These are phyloP conservation scores for Parnassius apollo DNA, from an alignment of 2,888 invertebrate genomes.

Conservation along the genomic window DNA sequence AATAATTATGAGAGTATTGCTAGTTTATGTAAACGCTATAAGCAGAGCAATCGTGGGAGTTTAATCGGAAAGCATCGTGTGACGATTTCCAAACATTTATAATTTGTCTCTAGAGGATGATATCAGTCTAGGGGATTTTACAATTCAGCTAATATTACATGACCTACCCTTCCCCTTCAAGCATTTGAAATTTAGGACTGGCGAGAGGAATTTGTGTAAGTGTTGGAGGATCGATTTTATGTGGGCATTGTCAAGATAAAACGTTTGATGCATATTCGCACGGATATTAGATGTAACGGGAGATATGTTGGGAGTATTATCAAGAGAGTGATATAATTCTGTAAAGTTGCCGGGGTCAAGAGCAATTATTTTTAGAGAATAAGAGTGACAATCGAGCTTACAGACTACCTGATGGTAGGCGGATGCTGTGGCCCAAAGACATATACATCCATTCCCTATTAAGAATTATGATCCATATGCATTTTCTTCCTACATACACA, in stretches of 20 bases:
- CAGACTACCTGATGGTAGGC: too few species aligned
- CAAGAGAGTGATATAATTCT: conserved; percentile 45
- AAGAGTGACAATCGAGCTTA: neutral
- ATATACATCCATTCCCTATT: too few species aligned
- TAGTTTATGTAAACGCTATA: conserved; percentile 13
- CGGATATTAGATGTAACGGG: conserved; percentile 58
- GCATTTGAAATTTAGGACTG: conserved; percentile 3
- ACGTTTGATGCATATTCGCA: conserved; percentile 48
- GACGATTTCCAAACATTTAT: conserved; percentile 60
- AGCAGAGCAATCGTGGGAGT: conserved; percentile 52
- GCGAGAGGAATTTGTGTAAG: conserved; percentile 20
- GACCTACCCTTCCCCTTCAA: conserved; percentile 36
- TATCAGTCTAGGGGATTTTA: conserved; percentile 41
- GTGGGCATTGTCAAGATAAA: conserved; percentile 24
- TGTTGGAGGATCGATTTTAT: conserved; percentile 20
- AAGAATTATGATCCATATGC: too few species aligned
- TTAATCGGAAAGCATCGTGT: conserved; percentile 47
- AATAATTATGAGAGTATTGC: too few species aligned
- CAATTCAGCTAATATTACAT: conserved; percentile 31
- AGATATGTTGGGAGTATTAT: conserved; percentile 45
- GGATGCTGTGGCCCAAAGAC: too few species aligned
- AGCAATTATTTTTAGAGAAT: conserved; percentile 16
- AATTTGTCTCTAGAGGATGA: conserved; percentile 58
- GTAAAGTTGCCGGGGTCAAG: conserved; percentile 46
- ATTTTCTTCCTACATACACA: too few species aligned